A percentile compares a stretch with the other conserved stretches of the same genome.
Conservation (phyloP, 2,888 invertebrate species). For the Philhelius pedissequus region DNA sequence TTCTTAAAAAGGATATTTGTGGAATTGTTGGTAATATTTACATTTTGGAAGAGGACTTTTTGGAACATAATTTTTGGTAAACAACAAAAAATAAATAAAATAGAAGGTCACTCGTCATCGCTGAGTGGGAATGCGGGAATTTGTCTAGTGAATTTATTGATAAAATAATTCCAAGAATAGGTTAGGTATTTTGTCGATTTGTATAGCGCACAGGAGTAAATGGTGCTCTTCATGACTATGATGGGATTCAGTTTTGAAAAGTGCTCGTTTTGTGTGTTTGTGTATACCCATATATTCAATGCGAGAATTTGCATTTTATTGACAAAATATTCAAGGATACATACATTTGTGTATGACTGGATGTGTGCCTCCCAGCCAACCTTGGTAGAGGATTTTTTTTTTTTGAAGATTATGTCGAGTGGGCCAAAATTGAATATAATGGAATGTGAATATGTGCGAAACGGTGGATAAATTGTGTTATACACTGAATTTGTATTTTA, state of each 20-base stretch:
- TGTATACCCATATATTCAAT: not conserved
- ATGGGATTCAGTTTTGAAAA: conserved; percentile 1
- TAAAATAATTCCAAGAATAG: conserved; percentile 16
- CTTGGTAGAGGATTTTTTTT: not conserved
- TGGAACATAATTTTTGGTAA: not conserved
- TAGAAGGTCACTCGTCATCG: conserved; percentile 31
- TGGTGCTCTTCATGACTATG: not conserved
- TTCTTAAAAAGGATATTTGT: conserved; percentile 18
- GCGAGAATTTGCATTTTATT: conserved; percentile 50
- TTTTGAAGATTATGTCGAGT: not conserved
- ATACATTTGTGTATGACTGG: not conserved
- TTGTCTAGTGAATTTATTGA: conserved; percentile 49
- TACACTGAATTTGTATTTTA: conserved; percentile 39
- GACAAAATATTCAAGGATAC: not conserved
- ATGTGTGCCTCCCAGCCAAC: too few relatives aligned
- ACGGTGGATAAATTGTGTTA: conserved; percentile 47
- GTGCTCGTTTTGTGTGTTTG: conserved; percentile 43
- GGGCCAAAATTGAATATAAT: conserved; percentile 22
- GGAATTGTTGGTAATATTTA: not conserved
- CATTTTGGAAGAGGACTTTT: not conserved
- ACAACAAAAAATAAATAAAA: not conserved
- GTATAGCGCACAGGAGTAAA: too few relatives aligned
- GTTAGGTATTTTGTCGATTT: not conserved
- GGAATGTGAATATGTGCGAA: conserved; percentile 19
- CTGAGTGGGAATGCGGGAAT: conserved; percentile 28